Evolutionary conservation across 2,888 invertebrate genomes (phyloP).

Genomic region (Drosophila heteroneura): DNA sequence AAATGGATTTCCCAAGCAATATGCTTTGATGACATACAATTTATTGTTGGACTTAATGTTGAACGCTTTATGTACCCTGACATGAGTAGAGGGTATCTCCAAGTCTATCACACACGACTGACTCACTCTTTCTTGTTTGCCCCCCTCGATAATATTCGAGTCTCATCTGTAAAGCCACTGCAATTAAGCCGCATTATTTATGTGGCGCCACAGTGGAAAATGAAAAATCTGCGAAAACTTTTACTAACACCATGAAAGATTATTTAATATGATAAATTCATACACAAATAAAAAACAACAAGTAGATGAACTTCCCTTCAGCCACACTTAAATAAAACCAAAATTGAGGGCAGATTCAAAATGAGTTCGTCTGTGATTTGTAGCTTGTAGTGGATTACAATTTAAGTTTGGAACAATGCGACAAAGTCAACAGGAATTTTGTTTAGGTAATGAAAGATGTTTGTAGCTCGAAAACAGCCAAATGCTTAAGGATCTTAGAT

Average conservation of each 20-base stretch:
- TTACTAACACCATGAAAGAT: conserved; percentile 22
- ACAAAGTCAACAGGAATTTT: conserved; percentile 4
- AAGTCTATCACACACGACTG: not conserved
- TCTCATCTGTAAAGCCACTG: conserved; percentile 57
- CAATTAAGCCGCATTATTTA: conserved; percentile 75
- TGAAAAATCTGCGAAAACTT: conserved; percentile 49
- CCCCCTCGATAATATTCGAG: conserved; percentile 17
- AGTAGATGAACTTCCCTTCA: conserved; percentile 11
- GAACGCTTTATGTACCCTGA: not conserved
- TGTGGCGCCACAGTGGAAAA: conserved; percentile 41
- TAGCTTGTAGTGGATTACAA: conserved; percentile 15
- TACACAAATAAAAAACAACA: conserved; percentile 17
- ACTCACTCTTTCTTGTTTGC: not conserved
- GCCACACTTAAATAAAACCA: conserved; percentile 17
- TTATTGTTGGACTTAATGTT: not conserved
- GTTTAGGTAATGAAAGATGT: not conserved
- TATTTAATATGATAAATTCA: conserved; percentile 37
- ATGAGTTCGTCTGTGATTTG: conserved; percentile 4
- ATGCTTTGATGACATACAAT: not conserved
- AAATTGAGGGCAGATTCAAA: conserved; percentile 15
- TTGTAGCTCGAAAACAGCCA: not conserved
- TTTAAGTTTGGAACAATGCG: conserved; percentile 15
- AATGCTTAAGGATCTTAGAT: not conserved
- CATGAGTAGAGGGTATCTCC: conserved; percentile 9
- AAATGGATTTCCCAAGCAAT: not conserved